Evolutionary conservation across 2,113 vertebrate genomes (phyloP), one percentile per base, ranked within the genome.

Genomic region (Taurulus bubalis): DNA sequence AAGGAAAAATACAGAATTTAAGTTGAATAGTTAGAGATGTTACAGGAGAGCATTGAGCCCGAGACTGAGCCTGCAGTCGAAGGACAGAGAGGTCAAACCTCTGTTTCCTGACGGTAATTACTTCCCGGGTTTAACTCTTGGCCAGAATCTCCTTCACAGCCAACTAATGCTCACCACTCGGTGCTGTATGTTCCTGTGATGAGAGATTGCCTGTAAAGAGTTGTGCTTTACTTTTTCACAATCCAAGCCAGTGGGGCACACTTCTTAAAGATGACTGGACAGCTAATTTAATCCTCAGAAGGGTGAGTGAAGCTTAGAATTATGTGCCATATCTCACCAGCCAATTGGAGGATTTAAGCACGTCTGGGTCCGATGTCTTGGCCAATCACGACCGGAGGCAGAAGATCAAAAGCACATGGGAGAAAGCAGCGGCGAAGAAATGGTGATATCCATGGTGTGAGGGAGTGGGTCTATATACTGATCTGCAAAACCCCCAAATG

Each of bases 41-140:
- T 56, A 9, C 22, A 51, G 67, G 12, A 71, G 32, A 38, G 68
- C 32, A 16, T 7, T 22, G 32, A 42, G 45, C 2, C 9, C 69
- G 70, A 71, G 58, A 63, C 20, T 18, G 15, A 47, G 71, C 53
- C 78, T 56, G 66, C 59, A 83, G 65, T 47, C 1, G 7, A 58
- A 51, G 60, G 63, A 34, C 24, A 47, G 59, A 67, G 47, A 77
- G 73, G 55, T 83, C 72, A 80, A 80, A 80, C 63, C 42, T 80
- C 67, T 53, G 63, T 66, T 90, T 87, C 82, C 84, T 85, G 80
- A 93, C 34, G 16, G 72, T 89, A 90, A 93, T 93, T 90, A 91
- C 85, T 88, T 89, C 83, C 75, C 11, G 30, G 62, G 85, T 81
- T 91, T 85, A 90, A 87, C 71, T 89, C 72, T 3, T 79, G 80